Conservation (phyloP, 2,797 vertebrate genomes). For the Poeciliopsis infans region DNA sequence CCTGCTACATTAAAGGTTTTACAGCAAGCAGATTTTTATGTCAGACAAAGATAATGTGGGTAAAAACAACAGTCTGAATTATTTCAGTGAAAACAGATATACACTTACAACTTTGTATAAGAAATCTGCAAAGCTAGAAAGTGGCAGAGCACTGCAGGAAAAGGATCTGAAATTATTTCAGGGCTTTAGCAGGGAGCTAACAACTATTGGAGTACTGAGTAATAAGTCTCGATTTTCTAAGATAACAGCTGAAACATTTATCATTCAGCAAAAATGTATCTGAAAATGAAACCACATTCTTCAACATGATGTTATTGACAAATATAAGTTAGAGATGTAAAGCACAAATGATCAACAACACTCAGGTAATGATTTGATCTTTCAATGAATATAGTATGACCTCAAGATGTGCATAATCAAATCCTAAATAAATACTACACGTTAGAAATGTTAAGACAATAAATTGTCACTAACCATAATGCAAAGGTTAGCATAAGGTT, state of each 20-base stretch:
- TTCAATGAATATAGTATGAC: neutral
- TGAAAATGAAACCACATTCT: conserved; percentile 33
- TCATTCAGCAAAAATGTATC: conserved; percentile 26
- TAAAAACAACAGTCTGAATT: neutral
- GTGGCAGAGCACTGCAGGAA: neutral
- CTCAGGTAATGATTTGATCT: neutral
- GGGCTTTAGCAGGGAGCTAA: no score
- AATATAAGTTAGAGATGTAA: neutral
- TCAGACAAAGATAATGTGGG: neutral
- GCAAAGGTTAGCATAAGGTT: neutral
- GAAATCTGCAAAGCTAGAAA: neutral
- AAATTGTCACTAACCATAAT: conserved; percentile 8
- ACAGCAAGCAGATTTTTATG: neutral
- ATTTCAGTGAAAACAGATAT: neutral
- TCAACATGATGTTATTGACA: conserved; percentile 36
- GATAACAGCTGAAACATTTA: conserved; percentile 41
- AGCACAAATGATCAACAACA: conserved; percentile 19
- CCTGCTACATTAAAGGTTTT: neutral
- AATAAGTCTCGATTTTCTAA: neutral
- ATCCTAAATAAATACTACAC: neutral
- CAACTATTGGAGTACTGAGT: no score
- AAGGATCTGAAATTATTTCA: neutral
- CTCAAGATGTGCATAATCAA: neutral
- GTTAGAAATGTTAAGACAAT: neutral
- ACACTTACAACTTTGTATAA: neutral